phyloP scores from a whole-genome alignment of 2,888 invertebrate genomes.

The Druceiella hillmani region DNA sequence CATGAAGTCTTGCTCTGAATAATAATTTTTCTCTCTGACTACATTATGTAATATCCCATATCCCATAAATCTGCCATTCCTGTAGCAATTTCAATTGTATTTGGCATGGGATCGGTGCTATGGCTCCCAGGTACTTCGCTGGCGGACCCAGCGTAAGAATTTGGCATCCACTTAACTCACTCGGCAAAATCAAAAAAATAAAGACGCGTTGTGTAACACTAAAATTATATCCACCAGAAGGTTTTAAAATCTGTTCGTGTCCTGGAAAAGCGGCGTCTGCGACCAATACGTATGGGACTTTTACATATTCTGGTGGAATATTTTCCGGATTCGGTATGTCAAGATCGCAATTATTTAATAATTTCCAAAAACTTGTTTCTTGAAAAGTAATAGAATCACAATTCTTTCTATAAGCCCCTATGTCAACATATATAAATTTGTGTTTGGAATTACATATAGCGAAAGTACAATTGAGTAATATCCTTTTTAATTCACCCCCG shows the following conservation, averaged over 20 bases:
- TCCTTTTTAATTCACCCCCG: slow-evolving; percentile 11
- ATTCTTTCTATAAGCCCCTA: too few relatives aligned
- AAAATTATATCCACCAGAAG: slow-evolving; percentile 12
- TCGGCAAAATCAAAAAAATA: slow-evolving; percentile 12
- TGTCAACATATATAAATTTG: too few relatives aligned
- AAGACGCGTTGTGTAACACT: slow-evolving; percentile 11
- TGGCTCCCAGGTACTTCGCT: slow-evolving; percentile 10
- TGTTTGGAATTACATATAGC: slow-evolving; percentile 12
- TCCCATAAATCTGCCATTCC: slow-evolving; percentile 8
- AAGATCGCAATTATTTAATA: slow-evolving; percentile 9
- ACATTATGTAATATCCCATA: slow-evolving; percentile 11
- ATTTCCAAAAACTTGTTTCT: slow-evolving; percentile 12
- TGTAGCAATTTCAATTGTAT: slow-evolving; percentile 10
- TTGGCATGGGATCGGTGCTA: slow-evolving; percentile 10
- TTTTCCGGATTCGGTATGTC: slow-evolving; percentile 9
- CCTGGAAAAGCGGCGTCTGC: slow-evolving; percentile 11
- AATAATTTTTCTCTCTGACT: slow-evolving; percentile 10
- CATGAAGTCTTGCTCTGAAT: slow-evolving; percentile 8
- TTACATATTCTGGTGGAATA: slow-evolving; percentile 8
- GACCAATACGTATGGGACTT: slow-evolving; percentile 11
- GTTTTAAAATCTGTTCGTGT: slow-evolving; percentile 11
- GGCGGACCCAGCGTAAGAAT: too few relatives aligned
- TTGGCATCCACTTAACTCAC: too few relatives aligned
- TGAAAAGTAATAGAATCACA: slow-evolving; percentile 13
- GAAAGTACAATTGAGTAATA: slow-evolving; percentile 13